Evolutionary conservation across 2,888 invertebrate genomes (phyloP).

Genomic region (Nipponacmea schrenckii): DNA sequence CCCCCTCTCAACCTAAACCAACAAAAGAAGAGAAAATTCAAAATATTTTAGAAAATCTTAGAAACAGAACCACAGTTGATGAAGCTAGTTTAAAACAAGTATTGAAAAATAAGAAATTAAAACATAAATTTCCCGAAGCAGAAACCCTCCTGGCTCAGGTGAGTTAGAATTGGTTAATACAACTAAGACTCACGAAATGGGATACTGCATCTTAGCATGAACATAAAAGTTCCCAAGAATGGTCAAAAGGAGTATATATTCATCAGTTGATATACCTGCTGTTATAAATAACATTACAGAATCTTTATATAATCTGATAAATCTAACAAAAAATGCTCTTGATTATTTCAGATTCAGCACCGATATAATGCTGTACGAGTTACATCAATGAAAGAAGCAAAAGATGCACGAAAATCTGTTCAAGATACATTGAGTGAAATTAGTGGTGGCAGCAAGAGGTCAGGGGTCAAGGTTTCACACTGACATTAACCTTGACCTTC

Average conservation of each 20-base stretch:
- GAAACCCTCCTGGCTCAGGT: slow-evolving; percentile 53
- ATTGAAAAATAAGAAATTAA: slow-evolving; percentile 34
- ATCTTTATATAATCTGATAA: too few relatives aligned
- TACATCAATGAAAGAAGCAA: slow-evolving; percentile 54
- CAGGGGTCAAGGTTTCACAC: background rate
- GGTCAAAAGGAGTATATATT: too few relatives aligned
- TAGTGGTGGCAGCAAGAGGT: background rate
- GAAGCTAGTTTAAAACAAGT: slow-evolving; percentile 51
- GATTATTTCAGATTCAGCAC: slow-evolving; percentile 48
- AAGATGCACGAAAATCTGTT: slow-evolving; percentile 46
- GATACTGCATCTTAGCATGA: background rate
- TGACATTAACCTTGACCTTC: background rate
- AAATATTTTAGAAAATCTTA: slow-evolving; percentile 41
- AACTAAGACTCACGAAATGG: background rate
- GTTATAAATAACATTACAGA: too few relatives aligned
- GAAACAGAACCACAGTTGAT: slow-evolving; percentile 44
- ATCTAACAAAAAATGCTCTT: too few relatives aligned
- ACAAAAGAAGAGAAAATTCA: slow-evolving; percentile 49
- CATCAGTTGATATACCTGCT: too few relatives aligned
- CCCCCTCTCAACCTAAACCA: slow-evolving; percentile 40
- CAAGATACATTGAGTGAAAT: slow-evolving; percentile 38
- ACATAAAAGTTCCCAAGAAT: too few relatives aligned
- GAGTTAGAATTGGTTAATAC: too few relatives aligned
- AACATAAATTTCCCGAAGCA: slow-evolving; percentile 53
- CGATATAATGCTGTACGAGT: slow-evolving; percentile 56